Evolutionary conservation across 2,888 invertebrate genomes (phyloP), one percentile per base, ranked within the genome.

Genomic region (Pemphredon lugubris): DNA sequence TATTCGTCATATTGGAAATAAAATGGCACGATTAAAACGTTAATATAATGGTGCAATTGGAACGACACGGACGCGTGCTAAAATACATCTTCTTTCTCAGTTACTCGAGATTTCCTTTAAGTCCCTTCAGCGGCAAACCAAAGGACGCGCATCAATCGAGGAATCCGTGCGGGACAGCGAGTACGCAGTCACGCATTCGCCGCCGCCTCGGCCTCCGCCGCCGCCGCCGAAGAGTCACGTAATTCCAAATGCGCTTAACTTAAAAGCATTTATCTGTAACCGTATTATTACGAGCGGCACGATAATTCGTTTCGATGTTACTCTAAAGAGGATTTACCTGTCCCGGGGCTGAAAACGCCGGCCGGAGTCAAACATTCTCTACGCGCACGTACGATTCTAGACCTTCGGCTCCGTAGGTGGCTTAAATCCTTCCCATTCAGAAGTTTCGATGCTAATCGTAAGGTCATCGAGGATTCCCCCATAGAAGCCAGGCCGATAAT

Each of bases 251-350:
- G 78, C 78, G 77, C 78, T 77, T 74, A 77, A 77, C 65, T 77
- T 77, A 70, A 77, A 77, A 77, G 77, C 77, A 71, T 77, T 77
- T 77, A 77, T 77, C 77, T 77, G 78, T 77, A 74, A 72, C 77
- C 77, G 70, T 77, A 67, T 79, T 73, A 76, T 79, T 74, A 76
- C 73, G 64, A 58, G 58, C 48, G 45, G 58, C 45, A 65, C 73
- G 71, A 72, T 79, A 76, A 76, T 79, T 76, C 71, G 76, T 72
- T 73, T 69, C 71, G 76, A 79, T 72, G 73, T 72, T 71, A 65
- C 66, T 51, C 50, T 47, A 79, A 76, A 79, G 71, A 76, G 79
- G 79, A 79, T 79, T 79, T 79, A 71, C 73, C 58, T 71, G 68
- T 78, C 59, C 70, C 59, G 34, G 42, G 55, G 50, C 44, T 55